Conservation (phyloP, 2,797 vertebrate species). For the Cossypha polioptera region DNA sequence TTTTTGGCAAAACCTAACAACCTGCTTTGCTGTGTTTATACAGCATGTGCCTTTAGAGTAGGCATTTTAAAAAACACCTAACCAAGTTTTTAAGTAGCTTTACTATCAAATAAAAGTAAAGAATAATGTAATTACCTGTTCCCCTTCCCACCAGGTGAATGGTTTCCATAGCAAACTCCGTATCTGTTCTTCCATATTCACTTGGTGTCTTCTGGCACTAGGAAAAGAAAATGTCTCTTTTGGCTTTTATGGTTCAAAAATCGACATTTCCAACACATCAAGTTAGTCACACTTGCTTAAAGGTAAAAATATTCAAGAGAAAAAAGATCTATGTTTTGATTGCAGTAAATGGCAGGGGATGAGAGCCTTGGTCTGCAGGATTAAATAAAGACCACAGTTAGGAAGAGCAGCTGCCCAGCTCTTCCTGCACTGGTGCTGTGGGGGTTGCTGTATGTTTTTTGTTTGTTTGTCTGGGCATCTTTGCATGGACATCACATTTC, state of each 20-base stretch:
- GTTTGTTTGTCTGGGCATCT: background rate
- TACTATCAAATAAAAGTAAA: background rate
- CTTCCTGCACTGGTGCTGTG: background rate
- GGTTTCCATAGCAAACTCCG: background rate
- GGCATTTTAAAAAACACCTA: background rate
- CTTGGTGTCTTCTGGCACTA: background rate
- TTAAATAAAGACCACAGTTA: rapidly evolving
- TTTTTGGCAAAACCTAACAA: background rate
- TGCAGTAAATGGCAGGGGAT: background rate
- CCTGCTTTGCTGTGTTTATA: background rate
- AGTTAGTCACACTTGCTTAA: background rate
- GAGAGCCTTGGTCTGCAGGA: background rate
- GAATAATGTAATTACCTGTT: background rate
- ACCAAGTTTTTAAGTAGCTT: background rate
- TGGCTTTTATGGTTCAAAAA: background rate
- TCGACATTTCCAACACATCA: background rate
- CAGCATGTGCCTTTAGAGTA: background rate
- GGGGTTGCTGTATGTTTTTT: background rate
- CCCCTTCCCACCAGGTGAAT: background rate
- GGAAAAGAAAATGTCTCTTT: background rate
- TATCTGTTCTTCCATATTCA: background rate
- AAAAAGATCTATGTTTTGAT: background rate
- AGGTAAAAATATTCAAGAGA: background rate
- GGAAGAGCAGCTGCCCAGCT: background rate
- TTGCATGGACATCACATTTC: background rate